Base-by-base conservation (phyloP, 1,140 invertebrate species). In the Mycetomoellerius zeteki region DNA sequence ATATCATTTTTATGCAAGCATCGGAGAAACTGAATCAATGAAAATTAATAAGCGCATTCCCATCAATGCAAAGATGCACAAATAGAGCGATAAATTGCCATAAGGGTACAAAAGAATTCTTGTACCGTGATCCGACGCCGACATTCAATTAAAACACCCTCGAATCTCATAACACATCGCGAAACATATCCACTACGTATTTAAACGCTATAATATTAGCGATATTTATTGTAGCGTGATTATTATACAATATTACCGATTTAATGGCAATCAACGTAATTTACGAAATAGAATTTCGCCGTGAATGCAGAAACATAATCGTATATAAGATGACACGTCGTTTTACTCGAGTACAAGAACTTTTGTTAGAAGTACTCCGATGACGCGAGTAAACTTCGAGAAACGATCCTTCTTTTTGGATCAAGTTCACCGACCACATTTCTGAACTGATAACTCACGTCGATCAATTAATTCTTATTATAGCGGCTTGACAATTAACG, bases 271-370 rank as follows among this genome's bases (percentile, higher is more conserved):
- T 80, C 76, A 54, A 80, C 47, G 47, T 77, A 47, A 65, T 54
- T 52, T 82, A 82, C 54, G 6, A 82, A 30, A 73, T 73, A 82
- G 24, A 82, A 58, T 24, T 60, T 82, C 54, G 24, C n/a, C 56
- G 6, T 56, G 33, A 82, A 81, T 24, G 37, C 65, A 58, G 80
- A 82, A 82, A 82, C 80, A 82, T 82, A 82, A 12, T 72, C n/a
- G 52, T 33, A 43, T 72, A 47, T 82, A 73, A 47, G 80, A 14
- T 58, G 19, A 82, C 14, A 58, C 14, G 24, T 76, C n/a, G 52
- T 19, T 82, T 56, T 73, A 73, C 54, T 50, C 69, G 37, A 81
- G 43, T 67, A 75, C 65, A 72, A 85, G 58, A 85, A 54, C 37
- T 65, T 85, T 65, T 76, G 10, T 85, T 77, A n/a, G n/a, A 64